Conservation (phyloP, 2,113 vertebrate genomes). For the Mugil cephalus region DNA sequence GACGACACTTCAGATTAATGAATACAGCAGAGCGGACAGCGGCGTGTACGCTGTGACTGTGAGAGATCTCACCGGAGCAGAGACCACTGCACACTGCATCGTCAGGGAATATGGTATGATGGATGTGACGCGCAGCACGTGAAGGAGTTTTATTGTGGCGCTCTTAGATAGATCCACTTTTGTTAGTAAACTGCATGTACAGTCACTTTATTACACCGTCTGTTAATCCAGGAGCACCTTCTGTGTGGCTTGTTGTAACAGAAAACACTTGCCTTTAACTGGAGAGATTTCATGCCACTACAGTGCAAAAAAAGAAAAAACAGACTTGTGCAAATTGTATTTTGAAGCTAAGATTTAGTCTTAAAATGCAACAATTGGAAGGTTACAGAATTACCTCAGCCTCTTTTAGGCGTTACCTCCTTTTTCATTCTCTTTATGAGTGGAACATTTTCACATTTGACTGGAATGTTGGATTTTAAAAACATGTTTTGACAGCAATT, state of each 20-base stretch:
- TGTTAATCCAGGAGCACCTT: not conserved
- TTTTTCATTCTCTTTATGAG: too few species aligned
- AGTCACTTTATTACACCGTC: constrained; percentile 2
- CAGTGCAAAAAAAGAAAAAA: not conserved
- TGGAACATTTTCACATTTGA: not conserved
- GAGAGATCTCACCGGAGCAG: constrained; percentile 56
- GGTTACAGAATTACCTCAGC: too few species aligned
- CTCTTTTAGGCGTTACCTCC: too few species aligned
- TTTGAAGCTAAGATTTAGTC: not conserved
- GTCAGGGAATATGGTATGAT: constrained; percentile 81
- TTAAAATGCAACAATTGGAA: too few species aligned
- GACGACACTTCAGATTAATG: constrained; percentile 58
- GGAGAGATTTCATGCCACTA: not conserved
- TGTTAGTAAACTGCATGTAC: constrained; percentile 6
- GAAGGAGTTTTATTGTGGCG: not conserved
- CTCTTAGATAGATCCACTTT: constrained; percentile 2
- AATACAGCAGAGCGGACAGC: constrained; percentile 61
- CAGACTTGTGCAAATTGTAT: not conserved
- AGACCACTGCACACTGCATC: constrained; percentile 56
- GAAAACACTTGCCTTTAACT: not conserved
- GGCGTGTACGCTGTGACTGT: constrained; percentile 79
- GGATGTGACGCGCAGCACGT: constrained; percentile 28
- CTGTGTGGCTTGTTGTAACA: not conserved
- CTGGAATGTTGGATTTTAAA: not conserved
- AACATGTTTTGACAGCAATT: not conserved